A percentile compares a stretch with the other conserved stretches of the same genome.
These are phyloP conservation scores for Cacoxenus indagator DNA, from an alignment of 2,888 invertebrate genomes.

Conservation along the genomic window DNA sequence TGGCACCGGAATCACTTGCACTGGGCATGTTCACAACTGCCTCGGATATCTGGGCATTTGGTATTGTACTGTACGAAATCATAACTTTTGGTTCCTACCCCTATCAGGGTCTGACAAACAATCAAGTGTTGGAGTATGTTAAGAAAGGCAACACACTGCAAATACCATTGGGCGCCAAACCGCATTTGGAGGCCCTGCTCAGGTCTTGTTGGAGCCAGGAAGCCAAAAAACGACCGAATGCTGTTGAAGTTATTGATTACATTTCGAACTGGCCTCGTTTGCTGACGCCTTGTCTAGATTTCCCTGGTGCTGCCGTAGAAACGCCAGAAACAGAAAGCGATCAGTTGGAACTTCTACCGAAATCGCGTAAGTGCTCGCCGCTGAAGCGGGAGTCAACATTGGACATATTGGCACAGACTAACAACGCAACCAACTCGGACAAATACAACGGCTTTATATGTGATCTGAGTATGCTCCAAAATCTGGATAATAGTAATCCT, in stretches of 20 bases:
- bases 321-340: constrained; percentile 75
- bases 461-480: constrained; percentile 13
- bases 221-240: constrained; percentile 79
- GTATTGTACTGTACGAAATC: constrained; percentile 88
- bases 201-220: constrained; percentile 85
- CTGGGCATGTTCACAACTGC: constrained; percentile 87
- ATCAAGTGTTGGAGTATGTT: constrained; percentile 85
- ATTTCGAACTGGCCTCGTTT: constrained; percentile 83
- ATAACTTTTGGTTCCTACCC: constrained; percentile 93
- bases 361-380: constrained; percentile 45
- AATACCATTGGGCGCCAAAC: constrained; percentile 83
- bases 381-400: constrained; percentile 36
- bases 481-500: constrained; percentile 14
- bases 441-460: constrained; percentile 26
- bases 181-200: constrained; percentile 85
- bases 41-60: constrained; percentile 93
- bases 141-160: constrained; percentile 81
- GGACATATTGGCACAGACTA: constrained; percentile 37
- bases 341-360: constrained; percentile 58
- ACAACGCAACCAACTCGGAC: constrained; percentile 26
- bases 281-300: constrained; percentile 83
- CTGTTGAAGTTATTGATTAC: constrained; percentile 85
- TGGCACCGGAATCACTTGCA: constrained; percentile 90
- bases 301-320: constrained; percentile 81
- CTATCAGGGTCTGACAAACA: constrained; percentile 88